Evolutionary conservation across 2,113 vertebrate species (phyloP).

Genomic region (Dolichallabes microphthalmus): DNA sequence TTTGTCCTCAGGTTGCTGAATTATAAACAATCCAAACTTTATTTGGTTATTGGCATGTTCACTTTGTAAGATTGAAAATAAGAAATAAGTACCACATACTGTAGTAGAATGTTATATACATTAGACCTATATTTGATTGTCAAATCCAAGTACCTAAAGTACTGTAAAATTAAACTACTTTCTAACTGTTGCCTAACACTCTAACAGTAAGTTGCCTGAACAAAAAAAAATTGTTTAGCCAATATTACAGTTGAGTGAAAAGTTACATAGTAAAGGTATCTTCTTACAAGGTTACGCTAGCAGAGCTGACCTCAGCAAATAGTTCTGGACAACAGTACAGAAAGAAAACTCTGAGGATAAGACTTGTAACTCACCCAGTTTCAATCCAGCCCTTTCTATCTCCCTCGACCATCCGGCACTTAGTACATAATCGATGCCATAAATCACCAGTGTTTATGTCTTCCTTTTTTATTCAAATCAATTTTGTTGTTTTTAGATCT

Average conservation of each 20-base stretch:
- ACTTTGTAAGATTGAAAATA: not conserved
- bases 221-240: not conserved
- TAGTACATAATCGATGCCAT: not conserved
- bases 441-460: slow-evolving; percentile 24
- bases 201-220: too few species aligned
- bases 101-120: not conserved
- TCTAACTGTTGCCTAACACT: too few species aligned
- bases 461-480: slow-evolving; percentile 4
- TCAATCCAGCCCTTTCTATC: slow-evolving; percentile 13
- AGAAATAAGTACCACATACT: too few species aligned
- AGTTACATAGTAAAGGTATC: slow-evolving; percentile 52
- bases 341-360: slow-evolving; percentile 42
- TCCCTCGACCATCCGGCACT: not conserved
- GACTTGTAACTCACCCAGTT: slow-evolving; percentile 40
- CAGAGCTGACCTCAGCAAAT: slow-evolving; percentile 65
- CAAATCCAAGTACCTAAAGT: not conserved
- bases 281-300: slow-evolving; percentile 62
- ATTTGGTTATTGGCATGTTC: not conserved
- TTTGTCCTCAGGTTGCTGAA: not conserved
- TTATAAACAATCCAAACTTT: not conserved
- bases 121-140: not conserved
- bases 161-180: too few species aligned
- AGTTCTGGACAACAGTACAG: slow-evolving; percentile 56
- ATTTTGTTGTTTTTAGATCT: slow-evolving; percentile 20
- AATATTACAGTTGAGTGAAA: slow-evolving; percentile 14